phyloP scores from a whole-genome alignment of 2,113 vertebrate species.

The Chloroceryle aenea region DNA sequence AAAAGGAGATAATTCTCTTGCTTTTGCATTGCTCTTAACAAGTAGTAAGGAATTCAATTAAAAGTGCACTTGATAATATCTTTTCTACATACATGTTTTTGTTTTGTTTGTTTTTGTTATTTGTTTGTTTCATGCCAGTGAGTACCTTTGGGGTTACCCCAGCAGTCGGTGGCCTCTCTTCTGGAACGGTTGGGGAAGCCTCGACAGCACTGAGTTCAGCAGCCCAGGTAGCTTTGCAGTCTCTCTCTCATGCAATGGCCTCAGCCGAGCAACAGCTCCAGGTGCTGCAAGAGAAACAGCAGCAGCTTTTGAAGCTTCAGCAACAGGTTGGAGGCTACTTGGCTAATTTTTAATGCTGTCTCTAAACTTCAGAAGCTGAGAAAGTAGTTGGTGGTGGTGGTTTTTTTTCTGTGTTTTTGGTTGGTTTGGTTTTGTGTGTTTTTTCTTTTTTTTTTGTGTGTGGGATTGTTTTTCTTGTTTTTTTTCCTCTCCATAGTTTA shows the following conservation, averaged over 20 bases:
- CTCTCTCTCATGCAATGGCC: slow-evolving; percentile 99
- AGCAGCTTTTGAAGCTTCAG: slow-evolving; percentile 99
- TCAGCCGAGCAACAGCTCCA: slow-evolving; percentile 99
- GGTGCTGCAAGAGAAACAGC: slow-evolving; percentile 99
- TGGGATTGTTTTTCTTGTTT: background rate
- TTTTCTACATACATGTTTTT: slow-evolving; percentile 44
- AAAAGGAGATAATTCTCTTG: background rate
- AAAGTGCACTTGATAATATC: background rate
- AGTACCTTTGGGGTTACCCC: slow-evolving; percentile 98
- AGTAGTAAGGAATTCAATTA: background rate
- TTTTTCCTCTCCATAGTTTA: background rate
- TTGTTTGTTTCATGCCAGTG: slow-evolving; percentile 84
- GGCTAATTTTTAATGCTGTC: slow-evolving; percentile 81
- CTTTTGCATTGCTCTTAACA: background rate
- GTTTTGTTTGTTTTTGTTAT: background rate
- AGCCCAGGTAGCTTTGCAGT: slow-evolving; percentile 98
- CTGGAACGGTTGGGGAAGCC: slow-evolving; percentile 93
- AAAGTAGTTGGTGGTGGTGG: slow-evolving; percentile 49
- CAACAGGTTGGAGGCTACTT: slow-evolving; percentile 94
- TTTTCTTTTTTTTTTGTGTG: background rate
- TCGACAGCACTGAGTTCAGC: slow-evolving; percentile 97
- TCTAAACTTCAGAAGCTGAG: slow-evolving; percentile 80
- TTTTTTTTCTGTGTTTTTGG: background rate
- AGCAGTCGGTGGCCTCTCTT: slow-evolving; percentile 90
- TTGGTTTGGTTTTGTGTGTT: background rate